Evolutionary conservation across 2,797 vertebrate species (phyloP), one percentile per base, ranked within the genome.

Genomic region (Tamandua tetradactyla): DNA sequence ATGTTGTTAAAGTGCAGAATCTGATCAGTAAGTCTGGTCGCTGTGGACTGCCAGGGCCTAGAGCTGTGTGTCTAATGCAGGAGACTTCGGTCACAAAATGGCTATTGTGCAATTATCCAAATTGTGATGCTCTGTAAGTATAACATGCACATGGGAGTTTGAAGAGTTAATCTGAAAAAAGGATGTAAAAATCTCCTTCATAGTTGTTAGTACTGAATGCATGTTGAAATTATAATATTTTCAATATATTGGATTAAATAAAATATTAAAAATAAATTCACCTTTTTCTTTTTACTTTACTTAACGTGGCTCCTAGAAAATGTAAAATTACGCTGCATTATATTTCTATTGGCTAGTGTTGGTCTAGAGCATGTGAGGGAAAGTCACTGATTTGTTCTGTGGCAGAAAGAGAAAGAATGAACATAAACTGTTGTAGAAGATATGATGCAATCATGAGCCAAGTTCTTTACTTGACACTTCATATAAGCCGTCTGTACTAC

Each of bases 41-140:
- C 84, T 2, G 11, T 35, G 57, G 23, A n/a, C 15, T 18, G 9
- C 12, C 14, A 18, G 69, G 32, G 9, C 59, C 68, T 27, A 7
- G 11, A 1, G 4, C 12, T 22, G 22, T 18, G 37, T 27, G 30
- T 37, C 30, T 61, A 14, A 0, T 22, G 32, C 40, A 61, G 57
- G 23, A 1, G 18, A 52, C 32, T 1, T 7, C 0, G 23, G 35
- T 59, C 1, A 2, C 55, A n/a, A n/a, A 7, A 18, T 3, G 23
- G 61, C 57, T 22, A 7, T 23, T 1, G 25, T 40, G 23, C 30
- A 71, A 42, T 93, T 17, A 27, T 69, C n/a, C 82, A 35, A 32
- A 7, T 2, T 47, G 47, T 64, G 74, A 71, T 3, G 15, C 7
- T 10, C 62, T 27, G 3, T 27, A 15, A 76, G 27, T 11, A 1